phyloP scores from a whole-genome alignment of 2,113 vertebrate species.

The Spea bombifrons region DNA sequence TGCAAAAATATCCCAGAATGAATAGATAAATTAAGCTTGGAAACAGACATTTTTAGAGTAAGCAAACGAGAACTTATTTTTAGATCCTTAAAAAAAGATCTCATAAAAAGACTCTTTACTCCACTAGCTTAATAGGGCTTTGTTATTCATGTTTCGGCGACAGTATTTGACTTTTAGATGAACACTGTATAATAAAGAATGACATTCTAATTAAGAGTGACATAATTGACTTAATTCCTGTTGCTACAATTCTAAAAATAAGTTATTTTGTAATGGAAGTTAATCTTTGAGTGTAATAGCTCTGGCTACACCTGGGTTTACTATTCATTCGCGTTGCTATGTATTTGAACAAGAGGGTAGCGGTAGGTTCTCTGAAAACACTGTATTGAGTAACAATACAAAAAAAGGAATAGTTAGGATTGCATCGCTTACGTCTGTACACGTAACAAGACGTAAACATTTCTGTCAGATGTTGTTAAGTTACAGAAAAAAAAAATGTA shows the following conservation, averaged over 20 bases:
- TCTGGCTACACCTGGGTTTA: background rate
- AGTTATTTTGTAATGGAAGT: background rate
- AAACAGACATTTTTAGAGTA: too few relatives aligned
- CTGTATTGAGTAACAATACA: background rate
- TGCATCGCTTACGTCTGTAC: background rate
- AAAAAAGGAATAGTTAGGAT: background rate
- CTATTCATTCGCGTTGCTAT: background rate
- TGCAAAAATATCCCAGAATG: too few relatives aligned
- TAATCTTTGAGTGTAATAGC: background rate
- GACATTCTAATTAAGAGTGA: too few relatives aligned
- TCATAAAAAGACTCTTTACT: too few relatives aligned
- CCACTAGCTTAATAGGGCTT: too few relatives aligned
- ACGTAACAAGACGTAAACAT: slow-evolving; percentile 1
- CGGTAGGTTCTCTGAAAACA: background rate
- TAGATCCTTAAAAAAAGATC: too few relatives aligned
- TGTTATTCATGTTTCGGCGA: too few relatives aligned
- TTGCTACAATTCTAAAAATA: background rate
- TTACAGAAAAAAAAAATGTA: background rate
- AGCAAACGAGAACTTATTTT: too few relatives aligned
- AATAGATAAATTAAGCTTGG: too few relatives aligned
- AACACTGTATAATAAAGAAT: too few relatives aligned
- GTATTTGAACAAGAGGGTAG: background rate
- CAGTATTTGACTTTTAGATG: too few relatives aligned
- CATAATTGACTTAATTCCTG: background rate
- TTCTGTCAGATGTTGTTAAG: background rate